These are phyloP conservation scores for Malacosoma neustria DNA, from an alignment of 2,888 invertebrate genomes.

Conservation along the genomic window DNA sequence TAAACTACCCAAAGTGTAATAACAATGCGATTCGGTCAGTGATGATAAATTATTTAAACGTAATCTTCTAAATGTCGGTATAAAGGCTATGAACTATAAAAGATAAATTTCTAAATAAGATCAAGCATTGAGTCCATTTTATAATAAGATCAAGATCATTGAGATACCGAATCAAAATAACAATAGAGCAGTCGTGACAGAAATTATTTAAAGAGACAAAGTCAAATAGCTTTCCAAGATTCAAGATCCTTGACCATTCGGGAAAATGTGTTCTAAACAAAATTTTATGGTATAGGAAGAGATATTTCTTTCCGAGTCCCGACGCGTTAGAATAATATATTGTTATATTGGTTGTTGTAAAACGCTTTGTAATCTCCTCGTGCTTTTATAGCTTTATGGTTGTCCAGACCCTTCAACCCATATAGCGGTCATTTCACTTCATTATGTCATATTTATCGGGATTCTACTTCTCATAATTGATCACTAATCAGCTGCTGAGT, in stretches of 20 bases:
- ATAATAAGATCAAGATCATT: conserved; percentile 53
- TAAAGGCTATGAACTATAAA: too few species aligned
- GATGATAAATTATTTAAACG: too few species aligned
- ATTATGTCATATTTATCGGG: conserved; percentile 37
- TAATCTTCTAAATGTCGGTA: too few species aligned
- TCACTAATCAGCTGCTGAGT: conserved; percentile 48
- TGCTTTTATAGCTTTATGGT: conserved; percentile 62
- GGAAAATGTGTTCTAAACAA: conserved; percentile 43
- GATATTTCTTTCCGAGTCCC: conserved; percentile 22
- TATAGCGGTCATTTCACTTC: conserved; percentile 36
- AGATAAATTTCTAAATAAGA: conserved; percentile 9
- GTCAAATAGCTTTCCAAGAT: conserved; percentile 47
- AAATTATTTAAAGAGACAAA: conserved; percentile 42
- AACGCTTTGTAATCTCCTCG: conserved; percentile 55
- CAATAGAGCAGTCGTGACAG: conserved; percentile 55
- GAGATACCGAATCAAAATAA: conserved; percentile 28
- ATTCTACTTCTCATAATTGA: conserved; percentile 31
- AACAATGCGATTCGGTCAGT: too few species aligned
- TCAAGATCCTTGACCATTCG: conserved; percentile 57
- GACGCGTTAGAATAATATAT: conserved; percentile 61
- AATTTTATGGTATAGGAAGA: conserved; percentile 40
- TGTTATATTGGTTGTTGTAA: conserved; percentile 60
- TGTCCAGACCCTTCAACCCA: conserved; percentile 41
- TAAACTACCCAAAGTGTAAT: too few species aligned
- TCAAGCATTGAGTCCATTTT: conserved; percentile 16